Evolutionary conservation across 2,797 vertebrate species (phyloP).

Genomic region (Prionace glauca): DNA sequence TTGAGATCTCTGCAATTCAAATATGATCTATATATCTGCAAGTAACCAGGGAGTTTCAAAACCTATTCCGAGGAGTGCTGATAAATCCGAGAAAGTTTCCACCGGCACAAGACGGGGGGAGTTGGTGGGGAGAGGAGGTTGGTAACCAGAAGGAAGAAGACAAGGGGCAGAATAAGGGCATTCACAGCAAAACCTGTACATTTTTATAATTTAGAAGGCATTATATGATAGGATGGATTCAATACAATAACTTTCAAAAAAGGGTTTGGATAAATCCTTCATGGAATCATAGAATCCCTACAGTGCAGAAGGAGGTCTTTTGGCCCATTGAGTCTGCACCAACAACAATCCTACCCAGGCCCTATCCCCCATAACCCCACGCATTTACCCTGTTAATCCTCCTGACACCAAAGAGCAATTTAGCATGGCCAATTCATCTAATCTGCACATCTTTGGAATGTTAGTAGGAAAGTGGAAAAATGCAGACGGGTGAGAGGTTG

Average conservation of each 20-base stretch:
- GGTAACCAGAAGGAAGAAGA: not conserved
- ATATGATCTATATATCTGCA: not conserved
- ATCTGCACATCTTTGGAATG: too few relatives aligned
- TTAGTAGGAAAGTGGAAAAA: not conserved
- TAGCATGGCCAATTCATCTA: too few relatives aligned
- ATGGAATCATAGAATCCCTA: too few relatives aligned
- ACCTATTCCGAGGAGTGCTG: not conserved
- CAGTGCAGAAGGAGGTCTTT: too few relatives aligned
- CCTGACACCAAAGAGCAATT: too few relatives aligned
- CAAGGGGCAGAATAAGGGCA: not conserved
- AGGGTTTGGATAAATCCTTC: not conserved
- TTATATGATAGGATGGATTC: not conserved
- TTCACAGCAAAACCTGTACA: not conserved
- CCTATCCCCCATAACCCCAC: too few relatives aligned
- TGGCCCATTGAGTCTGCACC: too few relatives aligned
- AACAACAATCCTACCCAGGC: too few relatives aligned
- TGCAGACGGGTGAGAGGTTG: not conserved
- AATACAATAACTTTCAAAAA: not conserved
- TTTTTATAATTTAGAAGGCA: not conserved
- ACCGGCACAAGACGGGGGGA: not conserved
- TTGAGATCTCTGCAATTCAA: not conserved
- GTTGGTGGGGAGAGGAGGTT: not conserved
- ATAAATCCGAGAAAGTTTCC: not conserved
- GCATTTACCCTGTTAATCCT: too few relatives aligned
- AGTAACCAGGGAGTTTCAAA: not conserved